A percentile compares a stretch with the other conserved stretches of the same genome.
Evolutionary conservation across 2,113 vertebrate genomes (phyloP).

Genomic region (Dermatemys mawii): DNA sequence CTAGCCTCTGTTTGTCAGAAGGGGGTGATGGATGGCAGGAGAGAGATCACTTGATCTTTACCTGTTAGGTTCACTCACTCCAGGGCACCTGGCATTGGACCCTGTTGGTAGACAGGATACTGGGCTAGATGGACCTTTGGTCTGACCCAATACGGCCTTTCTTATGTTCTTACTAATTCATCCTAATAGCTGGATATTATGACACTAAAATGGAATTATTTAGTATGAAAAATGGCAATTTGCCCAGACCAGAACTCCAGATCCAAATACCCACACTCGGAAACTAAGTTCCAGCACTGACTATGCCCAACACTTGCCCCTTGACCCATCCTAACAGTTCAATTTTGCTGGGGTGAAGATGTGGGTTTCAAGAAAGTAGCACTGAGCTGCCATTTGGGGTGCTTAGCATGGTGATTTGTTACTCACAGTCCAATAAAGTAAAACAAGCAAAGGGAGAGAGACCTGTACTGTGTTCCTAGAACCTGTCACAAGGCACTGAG

Average conservation of each 20-base stretch:
- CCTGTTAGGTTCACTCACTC: no score
- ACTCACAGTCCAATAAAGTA: background rate
- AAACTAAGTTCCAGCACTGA: background rate
- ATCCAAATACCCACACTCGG: background rate
- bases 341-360: background rate
- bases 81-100: no score
- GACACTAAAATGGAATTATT: background rate
- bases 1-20: no score
- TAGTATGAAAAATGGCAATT: background rate
- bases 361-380: background rate
- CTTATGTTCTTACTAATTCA: background rate
- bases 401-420: background rate
- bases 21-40: no score
- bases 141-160: no score
- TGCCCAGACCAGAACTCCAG: background rate
- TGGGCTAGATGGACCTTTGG: no score
- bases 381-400: accelerated
- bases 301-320: background rate
- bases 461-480: accelerated
- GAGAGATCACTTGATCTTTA: no score
- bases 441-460: background rate
- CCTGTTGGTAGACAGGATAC: no score
- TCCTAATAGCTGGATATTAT: background rate
- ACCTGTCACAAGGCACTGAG: background rate
- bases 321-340: background rate